phyloP scores from a whole-genome alignment of 2,888 invertebrate species.

The Trissolcus brochymenae region DNA sequence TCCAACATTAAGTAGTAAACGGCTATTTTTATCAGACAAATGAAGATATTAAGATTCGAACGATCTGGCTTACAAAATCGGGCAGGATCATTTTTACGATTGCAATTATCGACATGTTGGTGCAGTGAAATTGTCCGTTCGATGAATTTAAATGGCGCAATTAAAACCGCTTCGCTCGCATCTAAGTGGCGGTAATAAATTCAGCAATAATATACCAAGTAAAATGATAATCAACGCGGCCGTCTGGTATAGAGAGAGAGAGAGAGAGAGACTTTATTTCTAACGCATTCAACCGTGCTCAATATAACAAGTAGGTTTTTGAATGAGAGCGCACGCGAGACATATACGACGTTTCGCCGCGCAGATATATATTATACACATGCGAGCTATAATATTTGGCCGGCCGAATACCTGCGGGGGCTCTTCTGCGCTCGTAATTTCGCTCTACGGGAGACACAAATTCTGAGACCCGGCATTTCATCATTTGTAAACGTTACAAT shows the following conservation, averaged over 20 bases:
- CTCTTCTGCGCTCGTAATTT: constrained; percentile 64
- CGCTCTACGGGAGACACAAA: constrained; percentile 64
- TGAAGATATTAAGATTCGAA: no score
- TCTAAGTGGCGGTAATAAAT: constrained; percentile 35
- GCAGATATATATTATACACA: constrained; percentile 50
- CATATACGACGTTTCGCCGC: constrained; percentile 41
- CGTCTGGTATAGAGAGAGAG: no score
- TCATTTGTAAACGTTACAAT: constrained; percentile 46
- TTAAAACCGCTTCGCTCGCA: constrained; percentile 15
- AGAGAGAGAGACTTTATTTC: no score
- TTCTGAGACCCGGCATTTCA: constrained; percentile 53
- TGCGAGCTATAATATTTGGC: constrained; percentile 51
- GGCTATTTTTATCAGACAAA: no score
- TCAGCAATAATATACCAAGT: constrained; percentile 32
- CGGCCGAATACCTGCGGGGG: constrained; percentile 60
- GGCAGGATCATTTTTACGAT: background rate
- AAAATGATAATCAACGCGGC: constrained; percentile 44
- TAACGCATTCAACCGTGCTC: constrained; percentile 53
- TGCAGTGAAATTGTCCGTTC: background rate
- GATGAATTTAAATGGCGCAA: constrained; percentile 19
- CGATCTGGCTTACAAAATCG: no score
- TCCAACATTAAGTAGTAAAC: no score
- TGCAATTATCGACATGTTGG: background rate
- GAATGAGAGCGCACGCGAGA: constrained; percentile 29
- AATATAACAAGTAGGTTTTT: constrained; percentile 51